These are phyloP conservation scores for Dryas iulia DNA, from an alignment of 1,140 invertebrate species.

Conservation along the genomic window DNA sequence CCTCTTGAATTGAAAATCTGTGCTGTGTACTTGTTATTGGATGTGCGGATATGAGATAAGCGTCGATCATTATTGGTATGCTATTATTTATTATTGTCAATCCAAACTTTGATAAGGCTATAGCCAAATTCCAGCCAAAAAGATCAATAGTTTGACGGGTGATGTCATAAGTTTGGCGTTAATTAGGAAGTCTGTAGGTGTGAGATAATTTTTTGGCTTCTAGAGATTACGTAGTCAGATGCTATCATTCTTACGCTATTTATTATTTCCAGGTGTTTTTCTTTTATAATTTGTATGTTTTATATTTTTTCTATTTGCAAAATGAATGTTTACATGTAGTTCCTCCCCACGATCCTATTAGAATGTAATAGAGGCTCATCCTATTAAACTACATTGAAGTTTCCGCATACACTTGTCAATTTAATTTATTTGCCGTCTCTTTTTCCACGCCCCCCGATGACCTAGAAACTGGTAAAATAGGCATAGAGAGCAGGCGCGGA, in stretches of 20 bases:
- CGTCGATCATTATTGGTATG: slow-evolving; percentile 50
- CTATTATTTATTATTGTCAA: slow-evolving; percentile 17
- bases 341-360: slow-evolving; percentile 9
- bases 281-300: background rate
- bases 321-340: background rate
- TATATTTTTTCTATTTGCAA: background rate
- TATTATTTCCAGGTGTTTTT: background rate
- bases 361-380: slow-evolving; percentile 15
- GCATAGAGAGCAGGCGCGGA: slow-evolving; percentile 48
- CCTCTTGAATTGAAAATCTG: slow-evolving; percentile 36
- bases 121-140: slow-evolving; percentile 14
- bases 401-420: slow-evolving; percentile 28
- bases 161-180: slow-evolving; percentile 47
- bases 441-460: slow-evolving; percentile 45
- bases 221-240: background rate
- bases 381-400: slow-evolving; percentile 22
- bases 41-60: slow-evolving; percentile 69
- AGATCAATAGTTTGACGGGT: slow-evolving; percentile 56
- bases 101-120: slow-evolving; percentile 1
- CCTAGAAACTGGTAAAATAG: slow-evolving; percentile 51
- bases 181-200: slow-evolving; percentile 39
- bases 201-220: slow-evolving; percentile 9
- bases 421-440: slow-evolving; percentile 35
- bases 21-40: slow-evolving; percentile 56
- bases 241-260: background rate